Evolutionary conservation across 2,797 vertebrate species (phyloP).

Genomic region (Enteromius afrohamiltoni): DNA sequence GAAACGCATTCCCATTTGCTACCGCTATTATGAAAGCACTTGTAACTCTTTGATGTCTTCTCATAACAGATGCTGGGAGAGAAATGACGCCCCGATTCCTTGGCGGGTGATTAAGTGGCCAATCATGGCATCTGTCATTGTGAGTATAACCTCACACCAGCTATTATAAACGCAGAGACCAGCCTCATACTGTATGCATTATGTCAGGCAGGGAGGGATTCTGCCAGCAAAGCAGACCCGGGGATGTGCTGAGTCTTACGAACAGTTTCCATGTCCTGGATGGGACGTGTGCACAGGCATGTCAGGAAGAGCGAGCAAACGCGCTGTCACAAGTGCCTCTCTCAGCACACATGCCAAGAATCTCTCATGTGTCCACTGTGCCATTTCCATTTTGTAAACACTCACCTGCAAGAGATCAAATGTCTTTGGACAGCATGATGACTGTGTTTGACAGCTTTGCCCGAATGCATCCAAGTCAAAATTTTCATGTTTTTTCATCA

Average conservation of each 20-base stretch:
- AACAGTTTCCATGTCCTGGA: conserved; percentile 32
- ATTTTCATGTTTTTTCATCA: not conserved
- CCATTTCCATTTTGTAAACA: conserved; percentile 36
- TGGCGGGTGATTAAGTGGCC: conserved; percentile 88
- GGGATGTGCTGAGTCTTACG: conserved; percentile 41
- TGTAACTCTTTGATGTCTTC: conserved; percentile 16
- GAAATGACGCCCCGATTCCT: conserved; percentile 81
- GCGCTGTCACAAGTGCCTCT: conserved; percentile 9
- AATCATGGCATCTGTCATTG: conserved; percentile 88
- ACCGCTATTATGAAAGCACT: conserved; percentile 19
- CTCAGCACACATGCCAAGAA: not conserved
- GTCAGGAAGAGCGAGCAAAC: conserved; percentile 27
- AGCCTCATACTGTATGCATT: conserved; percentile 16
- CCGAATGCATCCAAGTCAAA: conserved; percentile 28
- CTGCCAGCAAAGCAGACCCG: conserved; percentile 20
- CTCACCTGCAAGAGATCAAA: conserved; percentile 41
- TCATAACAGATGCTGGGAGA: conserved; percentile 89
- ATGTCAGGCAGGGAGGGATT: conserved; percentile 29
- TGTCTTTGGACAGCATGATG: conserved; percentile 21
- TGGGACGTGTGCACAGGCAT: conserved; percentile 7
- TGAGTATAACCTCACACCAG: conserved; percentile 73
- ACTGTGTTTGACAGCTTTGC: conserved; percentile 38
- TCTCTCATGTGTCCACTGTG: conserved; percentile 23
- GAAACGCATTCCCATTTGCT: not conserved
- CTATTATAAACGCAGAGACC: conserved; percentile 16